Conservation (phyloP, 2,113 vertebrate species). For the Poecilia latipinna region DNA sequence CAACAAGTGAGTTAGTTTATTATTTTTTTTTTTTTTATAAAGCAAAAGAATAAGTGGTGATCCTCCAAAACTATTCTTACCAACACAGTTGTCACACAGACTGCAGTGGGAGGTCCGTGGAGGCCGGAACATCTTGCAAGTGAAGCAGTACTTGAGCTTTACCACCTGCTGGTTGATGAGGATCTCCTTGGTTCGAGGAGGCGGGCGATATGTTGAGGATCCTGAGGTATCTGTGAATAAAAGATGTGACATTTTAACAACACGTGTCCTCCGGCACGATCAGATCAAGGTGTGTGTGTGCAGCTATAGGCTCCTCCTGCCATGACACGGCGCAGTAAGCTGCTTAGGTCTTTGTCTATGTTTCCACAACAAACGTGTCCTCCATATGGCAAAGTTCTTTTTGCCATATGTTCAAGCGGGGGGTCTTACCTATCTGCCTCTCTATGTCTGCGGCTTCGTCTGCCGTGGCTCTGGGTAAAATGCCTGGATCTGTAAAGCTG, state of each 20-base stretch:
- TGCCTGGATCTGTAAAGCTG: conserved; percentile 94
- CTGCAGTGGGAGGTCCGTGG: conserved; percentile 96
- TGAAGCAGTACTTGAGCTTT: conserved; percentile 97
- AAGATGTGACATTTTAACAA: conserved; percentile 5
- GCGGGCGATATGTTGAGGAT: conserved; percentile 90
- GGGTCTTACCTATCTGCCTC: conserved; percentile 88
- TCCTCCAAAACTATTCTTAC: conserved; percentile 71
- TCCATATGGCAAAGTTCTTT: conserved; percentile 64
- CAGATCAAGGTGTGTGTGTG: neutral
- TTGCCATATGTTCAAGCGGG: neutral
- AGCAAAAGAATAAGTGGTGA: neutral
- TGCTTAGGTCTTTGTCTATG: conserved; percentile 50
- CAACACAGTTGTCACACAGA: conserved; percentile 97
- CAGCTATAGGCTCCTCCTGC: conserved; percentile 8
- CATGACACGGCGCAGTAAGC: conserved; percentile 30
- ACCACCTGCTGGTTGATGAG: conserved; percentile 93
- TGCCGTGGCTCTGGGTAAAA: conserved; percentile 91
- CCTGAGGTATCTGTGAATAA: conserved; percentile 88
- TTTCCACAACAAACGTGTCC: conserved; percentile 29
- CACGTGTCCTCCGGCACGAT: neutral
- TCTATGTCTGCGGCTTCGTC: conserved; percentile 93
- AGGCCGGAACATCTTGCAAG: conserved; percentile 96
- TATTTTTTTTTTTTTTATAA: neutral
- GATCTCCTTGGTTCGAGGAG: conserved; percentile 92
- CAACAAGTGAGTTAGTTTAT: neutral